Base-by-base conservation (phyloP, 1,140 invertebrate genomes). In the Lerema accius region DNA sequence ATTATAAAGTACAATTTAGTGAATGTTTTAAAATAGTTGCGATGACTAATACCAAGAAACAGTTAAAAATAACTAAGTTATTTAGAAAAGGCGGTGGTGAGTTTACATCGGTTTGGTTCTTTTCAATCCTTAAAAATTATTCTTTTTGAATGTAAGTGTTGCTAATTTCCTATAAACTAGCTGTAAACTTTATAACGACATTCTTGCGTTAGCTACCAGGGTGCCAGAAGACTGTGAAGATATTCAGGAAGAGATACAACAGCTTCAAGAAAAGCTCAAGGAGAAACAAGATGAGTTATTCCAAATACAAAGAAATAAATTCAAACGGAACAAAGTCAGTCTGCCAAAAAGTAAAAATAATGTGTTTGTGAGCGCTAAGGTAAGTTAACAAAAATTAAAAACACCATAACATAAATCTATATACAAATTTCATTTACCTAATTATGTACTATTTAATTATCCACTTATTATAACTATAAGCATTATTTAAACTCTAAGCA, bases 241-340 rank as follows among this genome's bases (percentile, higher is more conserved):
- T 5, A 39, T 86, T 11, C 61, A 73, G 42, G 72, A 84, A 39
- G 82, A 84, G 49, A 65, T 89, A 13, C 49, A 73, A 35, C 62
- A 71, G 0, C 46, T 87, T 50, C 77, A 85, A 63, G 63, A 76
- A 35, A 72, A 73, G 10, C 63, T 89, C 1, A 75, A 58, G 28
- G 67, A 81, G n/a, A 82, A 77, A 61, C 79, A 87, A 53, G 70
- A 81, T 68, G 76, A 86, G 51, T 50, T 82, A n/a, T 86, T 89
- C 58, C 79, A 86, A 66, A 65, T 89, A 0, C 84, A 86, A 68
- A 68, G 83, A 42, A 71, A 78, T 16, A 73, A 59, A 39, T 80
- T 73, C 23, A 80, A 71, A 46, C 65, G 59, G n/a, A n/a, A n/a
- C 1, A 82, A 82, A 73, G 28, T 39, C 15, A 60, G 69, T 3